Evolutionary conservation across 2,888 invertebrate species (phyloP).

Genomic region (Callinectes sapidus): DNA sequence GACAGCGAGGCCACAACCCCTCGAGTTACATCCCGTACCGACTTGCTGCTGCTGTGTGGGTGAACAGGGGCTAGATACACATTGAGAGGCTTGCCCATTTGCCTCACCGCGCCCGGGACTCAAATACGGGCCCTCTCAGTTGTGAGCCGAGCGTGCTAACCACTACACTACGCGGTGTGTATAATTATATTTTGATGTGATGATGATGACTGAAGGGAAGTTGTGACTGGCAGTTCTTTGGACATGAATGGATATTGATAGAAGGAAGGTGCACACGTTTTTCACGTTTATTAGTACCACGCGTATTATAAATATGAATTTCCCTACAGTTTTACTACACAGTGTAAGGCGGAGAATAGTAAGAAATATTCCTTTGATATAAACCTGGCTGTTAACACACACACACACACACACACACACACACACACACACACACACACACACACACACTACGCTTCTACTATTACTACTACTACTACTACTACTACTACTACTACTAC

Average conservation of each 20-base stretch:
- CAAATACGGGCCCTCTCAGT: too few species aligned
- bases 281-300: neutral
- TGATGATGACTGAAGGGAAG: neutral
- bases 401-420: slow-evolving; percentile 19
- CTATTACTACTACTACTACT: slow-evolving; percentile 34
- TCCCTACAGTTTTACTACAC: neutral
- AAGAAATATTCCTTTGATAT: slow-evolving; percentile 18
- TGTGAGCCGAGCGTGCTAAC: too few species aligned
- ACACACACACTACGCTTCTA: neutral
- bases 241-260: neutral
- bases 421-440: too few species aligned
- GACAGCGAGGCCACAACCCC: too few species aligned
- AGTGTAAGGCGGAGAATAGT: neutral
- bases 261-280: neutral
- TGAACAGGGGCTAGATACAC: too few species aligned
- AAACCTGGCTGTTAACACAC: neutral
- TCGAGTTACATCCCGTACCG: too few species aligned
- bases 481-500: slow-evolving; percentile 23
- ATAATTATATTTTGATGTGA: neutral
- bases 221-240: neutral
- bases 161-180: too few species aligned
- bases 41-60: too few species aligned
- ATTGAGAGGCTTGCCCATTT: too few species aligned
- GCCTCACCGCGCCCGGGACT: too few species aligned
- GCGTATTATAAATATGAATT: neutral